A percentile compares a stretch with the other conserved stretches of the same genome.
Conservation (phyloP, 2,113 vertebrate species). For the Andinoacara biseriatus region DNA sequence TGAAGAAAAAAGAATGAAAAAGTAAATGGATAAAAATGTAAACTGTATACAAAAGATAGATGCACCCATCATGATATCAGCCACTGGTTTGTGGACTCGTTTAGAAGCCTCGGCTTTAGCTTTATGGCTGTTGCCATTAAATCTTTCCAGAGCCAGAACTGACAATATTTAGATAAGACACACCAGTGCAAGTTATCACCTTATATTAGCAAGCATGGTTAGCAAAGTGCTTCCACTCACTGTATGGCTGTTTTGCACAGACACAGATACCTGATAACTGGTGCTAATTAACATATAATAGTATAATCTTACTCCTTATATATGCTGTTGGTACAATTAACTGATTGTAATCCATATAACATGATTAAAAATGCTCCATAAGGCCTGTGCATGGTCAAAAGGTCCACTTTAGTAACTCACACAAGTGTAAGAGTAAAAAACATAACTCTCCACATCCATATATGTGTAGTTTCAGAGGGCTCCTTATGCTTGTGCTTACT, state of each 20-base stretch:
- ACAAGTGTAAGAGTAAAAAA: neutral
- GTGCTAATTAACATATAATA: neutral
- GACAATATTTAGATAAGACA: neutral
- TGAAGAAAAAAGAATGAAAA: slow-evolving; percentile 49
- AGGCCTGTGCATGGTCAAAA: neutral
- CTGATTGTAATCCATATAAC: neutral
- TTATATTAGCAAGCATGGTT: neutral
- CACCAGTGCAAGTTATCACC: neutral
- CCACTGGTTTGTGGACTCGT: neutral
- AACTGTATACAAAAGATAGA: neutral
- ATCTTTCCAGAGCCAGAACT: neutral
- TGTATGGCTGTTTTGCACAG: neutral
- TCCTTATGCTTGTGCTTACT: slow-evolving; percentile 64
- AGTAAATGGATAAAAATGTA: neutral
- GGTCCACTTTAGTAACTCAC: neutral
- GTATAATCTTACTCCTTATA: neutral
- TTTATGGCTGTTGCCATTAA: neutral
- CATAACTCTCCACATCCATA: neutral
- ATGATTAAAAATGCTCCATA: too few relatives aligned
- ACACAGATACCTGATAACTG: neutral
- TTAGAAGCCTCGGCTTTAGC: neutral
- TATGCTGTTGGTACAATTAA: neutral
- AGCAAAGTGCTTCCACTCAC: neutral
- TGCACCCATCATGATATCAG: too few relatives aligned
- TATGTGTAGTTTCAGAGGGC: neutral